Base-by-base conservation (phyloP, 2,888 invertebrate genomes). In the Rhodophaea formosa region DNA sequence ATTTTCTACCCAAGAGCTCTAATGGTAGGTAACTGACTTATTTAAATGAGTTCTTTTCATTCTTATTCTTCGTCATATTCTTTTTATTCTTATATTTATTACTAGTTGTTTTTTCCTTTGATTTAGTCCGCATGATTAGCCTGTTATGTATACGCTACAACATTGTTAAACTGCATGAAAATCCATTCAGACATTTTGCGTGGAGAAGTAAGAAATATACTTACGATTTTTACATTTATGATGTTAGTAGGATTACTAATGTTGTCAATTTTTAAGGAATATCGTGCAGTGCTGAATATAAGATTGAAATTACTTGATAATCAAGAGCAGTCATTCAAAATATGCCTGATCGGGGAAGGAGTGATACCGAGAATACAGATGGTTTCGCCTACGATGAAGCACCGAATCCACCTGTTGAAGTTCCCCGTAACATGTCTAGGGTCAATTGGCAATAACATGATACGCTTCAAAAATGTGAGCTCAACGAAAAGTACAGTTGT, bases 351-450 rank as follows among this genome's bases (percentile, higher is more conserved):
- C 45, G 91, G 91, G 3, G 86, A 88, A 77, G 91, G 91, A 23
- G 83, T 83, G 2, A 89, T 91, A 69, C 91, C 91, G 0, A 81
- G 91, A 62, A 83, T 91, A 63, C 63, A 70, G 53, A 62, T 91
- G 63, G 44, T 88, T 3, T 64, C 70, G 29, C 91, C 91, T 0
- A 62, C 58, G 17, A 59, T 82, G 30, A 77, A 65, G 42, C 74
- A 79, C 23, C 79, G 77, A 59, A 68, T 80, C 16, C 73, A 80
- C 3, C 23, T 71, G 10, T 70, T 90, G 0, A 70, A 67, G 12
- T 86, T 90, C 60, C 86, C 90, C 7, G 82, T 89, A 0, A 91
- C 91, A 7, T 91, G 88, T 63, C 71, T 91, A 39, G 90, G 89
- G 23, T 85, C 90, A 10, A 67, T 81, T 10, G 82, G 74, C 51